Base-by-base conservation (phyloP, 2,888 invertebrate species). In the Sepiola atlantica region DNA sequence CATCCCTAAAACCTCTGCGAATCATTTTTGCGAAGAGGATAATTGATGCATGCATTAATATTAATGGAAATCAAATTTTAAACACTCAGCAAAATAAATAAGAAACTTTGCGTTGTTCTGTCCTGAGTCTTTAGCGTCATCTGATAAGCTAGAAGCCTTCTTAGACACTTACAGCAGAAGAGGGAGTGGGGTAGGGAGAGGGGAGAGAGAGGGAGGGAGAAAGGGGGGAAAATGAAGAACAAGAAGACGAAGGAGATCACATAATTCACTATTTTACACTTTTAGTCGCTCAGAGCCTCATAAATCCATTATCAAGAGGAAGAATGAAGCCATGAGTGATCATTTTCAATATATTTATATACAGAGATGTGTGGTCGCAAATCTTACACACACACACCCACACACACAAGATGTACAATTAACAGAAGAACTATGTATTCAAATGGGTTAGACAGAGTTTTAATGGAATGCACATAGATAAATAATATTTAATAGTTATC, bases 1-100 rank as follows among this genome's bases (percentile, higher is more conserved):
- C 77, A 77, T 77, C 77, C 77, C n/a, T 77, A 77, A 77, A 77
- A 77, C n/a, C 77, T 77, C 32, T 18, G 77, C n/a, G 32, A 77
- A 77, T 77, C 77, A 77, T 77, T 77, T 77, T 77, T 77, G n/a
- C 77, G 32, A 77, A 32, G 45, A 45, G 18, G 77, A 77, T 77
- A 77, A 77, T 77, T 77, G 77, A 77, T 77, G 77, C n/a, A 77
- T 77, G 77, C 77, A 77, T 77, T 77, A 77, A 77, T 77, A 77
- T 77, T 77, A 77, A 77, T 77, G 77, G 77, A 77, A 77, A 77
- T 77, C 77, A 77, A 77, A 77, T 77, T 77, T 77, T 77, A 77
- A 77, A 77, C 77, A 77, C 77, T 77, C 77, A 1, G 14, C 77
- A 77, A 77, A 77, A n/a, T 77, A 77, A 77, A 77, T n/a, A 77